Conservation (phyloP, 2,888 invertebrate species). For the Caenorhabditis parvicauda region DNA sequence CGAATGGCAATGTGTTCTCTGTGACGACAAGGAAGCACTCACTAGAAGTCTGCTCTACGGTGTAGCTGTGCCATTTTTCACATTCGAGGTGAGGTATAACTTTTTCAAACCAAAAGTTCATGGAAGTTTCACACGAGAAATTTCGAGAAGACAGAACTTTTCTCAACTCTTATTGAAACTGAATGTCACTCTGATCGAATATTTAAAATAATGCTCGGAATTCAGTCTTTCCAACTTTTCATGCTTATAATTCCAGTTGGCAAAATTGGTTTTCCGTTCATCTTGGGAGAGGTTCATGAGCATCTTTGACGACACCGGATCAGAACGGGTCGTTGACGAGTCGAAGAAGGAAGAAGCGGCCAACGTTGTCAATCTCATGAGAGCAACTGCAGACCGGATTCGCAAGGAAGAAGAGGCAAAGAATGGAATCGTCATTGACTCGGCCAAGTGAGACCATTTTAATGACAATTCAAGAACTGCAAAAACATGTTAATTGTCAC, state of each 20-base stretch:
- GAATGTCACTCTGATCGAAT: not conserved
- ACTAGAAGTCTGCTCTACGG: constrained; percentile 54
- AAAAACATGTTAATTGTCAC: not conserved
- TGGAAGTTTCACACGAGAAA: not conserved
- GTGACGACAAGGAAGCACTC: constrained; percentile 56
- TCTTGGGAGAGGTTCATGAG: constrained; percentile 34
- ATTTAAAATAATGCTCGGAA: not conserved
- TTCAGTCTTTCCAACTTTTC: not conserved
- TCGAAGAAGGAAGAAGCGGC: constrained; percentile 53
- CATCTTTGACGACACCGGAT: constrained; percentile 44
- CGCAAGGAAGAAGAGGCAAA: constrained; percentile 78
- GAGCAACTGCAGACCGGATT: constrained; percentile 81
- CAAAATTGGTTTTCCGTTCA: constrained; percentile 38
- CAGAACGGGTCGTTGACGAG: constrained; percentile 48
- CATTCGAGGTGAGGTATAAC: constrained; percentile 20
- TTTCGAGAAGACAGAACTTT: not conserved
- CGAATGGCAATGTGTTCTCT: constrained; percentile 56
- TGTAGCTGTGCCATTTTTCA: constrained; percentile 44
- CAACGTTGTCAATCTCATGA: constrained; percentile 74
- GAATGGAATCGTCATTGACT: constrained; percentile 80
- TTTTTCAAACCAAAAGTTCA: not conserved
- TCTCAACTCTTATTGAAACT: not conserved
- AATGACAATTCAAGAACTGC: too few relatives aligned
- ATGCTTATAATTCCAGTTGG: constrained; percentile 8
- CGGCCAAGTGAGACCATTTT: constrained; percentile 72